phyloP scores from a whole-genome alignment of 2,888 invertebrate species.

The Eilema sororculum region DNA sequence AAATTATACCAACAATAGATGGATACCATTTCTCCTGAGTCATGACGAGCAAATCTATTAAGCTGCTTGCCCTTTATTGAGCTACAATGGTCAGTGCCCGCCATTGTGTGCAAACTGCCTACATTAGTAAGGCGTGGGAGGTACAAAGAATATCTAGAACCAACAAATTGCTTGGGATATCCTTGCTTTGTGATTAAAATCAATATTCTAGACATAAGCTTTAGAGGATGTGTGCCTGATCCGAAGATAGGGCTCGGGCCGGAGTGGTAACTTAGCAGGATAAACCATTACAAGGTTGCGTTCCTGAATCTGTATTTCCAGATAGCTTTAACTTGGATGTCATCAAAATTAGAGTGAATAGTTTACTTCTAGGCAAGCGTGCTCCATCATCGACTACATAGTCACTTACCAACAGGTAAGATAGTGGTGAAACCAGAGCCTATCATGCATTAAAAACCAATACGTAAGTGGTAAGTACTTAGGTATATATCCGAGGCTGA shows the following conservation, averaged over 20 bases:
- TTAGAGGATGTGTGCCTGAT: background rate
- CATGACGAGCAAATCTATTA: conserved; percentile 21
- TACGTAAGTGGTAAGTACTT: too few relatives aligned
- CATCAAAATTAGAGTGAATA: too few relatives aligned
- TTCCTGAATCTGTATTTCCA: too few relatives aligned
- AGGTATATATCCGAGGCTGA: too few relatives aligned
- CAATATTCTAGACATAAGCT: background rate
- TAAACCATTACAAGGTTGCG: too few relatives aligned
- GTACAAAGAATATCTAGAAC: conserved; percentile 18
- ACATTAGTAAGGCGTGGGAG: conserved; percentile 21
- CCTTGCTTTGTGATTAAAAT: background rate
- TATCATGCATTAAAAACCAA: too few relatives aligned
- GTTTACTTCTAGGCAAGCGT: too few relatives aligned
- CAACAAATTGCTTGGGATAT: conserved; percentile 1
- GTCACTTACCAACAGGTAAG: too few relatives aligned
- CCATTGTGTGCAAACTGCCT: conserved; percentile 33
- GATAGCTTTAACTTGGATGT: too few relatives aligned
- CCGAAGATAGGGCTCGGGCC: background rate
- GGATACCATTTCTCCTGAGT: conserved; percentile 17
- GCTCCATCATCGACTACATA: too few relatives aligned
- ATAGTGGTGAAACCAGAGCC: too few relatives aligned
- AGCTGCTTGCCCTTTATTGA: conserved; percentile 13
- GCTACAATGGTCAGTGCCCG: conserved; percentile 31
- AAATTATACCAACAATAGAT: conserved; percentile 3
- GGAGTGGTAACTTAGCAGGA: too few relatives aligned